Evolutionary conservation across 1,140 invertebrate genomes (phyloP).

Genomic region (Conus ventricosus): DNA sequence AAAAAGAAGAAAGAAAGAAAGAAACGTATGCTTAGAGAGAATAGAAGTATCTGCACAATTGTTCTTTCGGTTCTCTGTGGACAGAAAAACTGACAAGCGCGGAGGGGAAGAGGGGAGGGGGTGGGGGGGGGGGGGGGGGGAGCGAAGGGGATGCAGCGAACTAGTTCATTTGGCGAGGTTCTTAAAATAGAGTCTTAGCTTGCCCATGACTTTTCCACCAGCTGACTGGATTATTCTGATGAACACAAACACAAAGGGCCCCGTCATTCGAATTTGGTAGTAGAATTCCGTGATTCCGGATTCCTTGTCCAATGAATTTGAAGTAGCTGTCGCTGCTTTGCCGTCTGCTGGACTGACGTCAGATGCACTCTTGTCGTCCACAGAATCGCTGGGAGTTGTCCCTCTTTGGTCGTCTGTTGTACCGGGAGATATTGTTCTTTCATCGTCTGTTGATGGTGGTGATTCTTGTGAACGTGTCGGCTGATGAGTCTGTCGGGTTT

Average conservation of each 20-base stretch:
- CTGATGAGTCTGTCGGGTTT: background rate
- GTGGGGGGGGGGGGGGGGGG: too few species aligned
- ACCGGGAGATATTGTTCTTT: background rate
- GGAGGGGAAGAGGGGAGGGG: too few species aligned
- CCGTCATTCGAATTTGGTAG: background rate
- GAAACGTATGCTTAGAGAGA: too few species aligned
- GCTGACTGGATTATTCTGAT: background rate
- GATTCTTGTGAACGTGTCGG: background rate
- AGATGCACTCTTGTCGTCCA: background rate
- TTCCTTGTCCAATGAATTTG: background rate
- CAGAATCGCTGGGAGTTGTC: background rate
- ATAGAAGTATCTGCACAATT: too few species aligned
- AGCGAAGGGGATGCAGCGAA: too few species aligned
- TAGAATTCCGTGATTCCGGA: background rate
- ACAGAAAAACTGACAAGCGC: too few species aligned
- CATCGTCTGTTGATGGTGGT: background rate
- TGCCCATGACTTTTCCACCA: background rate
- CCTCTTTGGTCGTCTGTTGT: too few species aligned
- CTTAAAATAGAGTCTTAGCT: background rate
- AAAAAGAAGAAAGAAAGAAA: too few species aligned
- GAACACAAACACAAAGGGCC: background rate
- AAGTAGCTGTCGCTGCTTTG: background rate
- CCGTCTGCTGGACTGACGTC: background rate
- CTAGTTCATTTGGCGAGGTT: background rate
- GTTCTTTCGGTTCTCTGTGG: too few species aligned